A percentile compares a stretch with the other conserved stretches of the same genome.
phyloP scores from a whole-genome alignment of 2,797 vertebrate genomes.

The Phrynocephalus vlangalii region DNA sequence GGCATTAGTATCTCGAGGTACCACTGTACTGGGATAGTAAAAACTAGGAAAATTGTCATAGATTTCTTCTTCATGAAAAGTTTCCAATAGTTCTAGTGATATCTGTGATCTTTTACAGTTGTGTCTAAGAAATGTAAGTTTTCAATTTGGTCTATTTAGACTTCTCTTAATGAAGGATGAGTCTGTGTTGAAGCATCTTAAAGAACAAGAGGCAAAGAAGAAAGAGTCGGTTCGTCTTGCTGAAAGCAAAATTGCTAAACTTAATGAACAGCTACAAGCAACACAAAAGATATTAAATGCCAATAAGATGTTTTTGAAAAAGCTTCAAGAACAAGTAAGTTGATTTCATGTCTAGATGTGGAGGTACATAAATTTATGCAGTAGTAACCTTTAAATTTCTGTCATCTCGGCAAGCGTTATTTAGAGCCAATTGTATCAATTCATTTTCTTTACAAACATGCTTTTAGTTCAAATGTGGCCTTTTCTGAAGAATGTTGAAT shows the following conservation, averaged over 20 bases:
- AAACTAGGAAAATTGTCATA: neutral
- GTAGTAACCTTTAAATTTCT: neutral
- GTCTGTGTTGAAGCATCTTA: constrained; percentile 88
- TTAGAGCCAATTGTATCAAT: neutral
- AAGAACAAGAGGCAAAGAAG: constrained; percentile 93
- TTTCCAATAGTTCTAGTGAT: neutral
- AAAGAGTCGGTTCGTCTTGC: constrained; percentile 90
- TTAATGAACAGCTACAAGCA: constrained; percentile 92
- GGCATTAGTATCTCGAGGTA: too few relatives aligned
- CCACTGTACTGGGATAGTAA: neutral
- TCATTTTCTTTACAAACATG: neutral
- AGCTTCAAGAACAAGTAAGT: constrained; percentile 93
- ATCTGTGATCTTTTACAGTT: neutral
- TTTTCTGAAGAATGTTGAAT: constrained; percentile 22
- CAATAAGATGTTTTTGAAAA: constrained; percentile 90
- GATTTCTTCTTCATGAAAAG: too few relatives aligned
- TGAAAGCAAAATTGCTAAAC: constrained; percentile 88
- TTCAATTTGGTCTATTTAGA: constrained; percentile 71
- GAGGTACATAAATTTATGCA: neutral
- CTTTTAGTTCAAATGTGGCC: neutral
- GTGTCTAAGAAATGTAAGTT: neutral
- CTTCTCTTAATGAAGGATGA: constrained; percentile 91
- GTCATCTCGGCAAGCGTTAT: neutral
- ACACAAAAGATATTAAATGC: constrained; percentile 90
- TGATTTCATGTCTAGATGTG: constrained; percentile 12